Evolutionary conservation across 2,888 invertebrate species (phyloP), one percentile per base, ranked within the genome.

Genomic region (Lottia gigantea): DNA sequence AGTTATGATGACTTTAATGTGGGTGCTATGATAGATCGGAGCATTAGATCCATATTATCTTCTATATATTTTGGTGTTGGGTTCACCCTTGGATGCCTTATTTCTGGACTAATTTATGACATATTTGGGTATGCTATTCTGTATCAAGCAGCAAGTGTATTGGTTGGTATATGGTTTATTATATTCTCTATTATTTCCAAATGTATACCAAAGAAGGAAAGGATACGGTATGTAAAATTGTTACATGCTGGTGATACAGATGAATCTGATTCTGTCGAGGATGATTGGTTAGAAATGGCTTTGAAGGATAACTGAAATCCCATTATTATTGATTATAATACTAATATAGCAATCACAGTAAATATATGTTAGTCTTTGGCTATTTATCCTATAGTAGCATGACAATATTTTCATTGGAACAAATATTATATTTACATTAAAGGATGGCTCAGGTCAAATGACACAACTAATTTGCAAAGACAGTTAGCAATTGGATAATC

Each of bases 201-300:
- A 40, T 85, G 84, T 68, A 78, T 83, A 70, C 78, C 82, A 8
- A 78, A 78, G 66, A 80, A 77, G 45, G 78, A 79, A 61, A 80
- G 77, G 46, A 80, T 85, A 12, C 80, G 80, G 68, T 85, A 85
- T 71, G 76, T 80, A n/a, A 77, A 81, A 45, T 71, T 85, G 15
- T 74, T 84, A 40, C 80, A 81, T 16, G 61, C 66, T n/a, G 73
- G 75, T 15, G 76, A 77, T 16, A 74, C 75, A 40, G 71, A 75
- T 55, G 74, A 77, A 26, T 78, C 81, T n/a, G 82, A 83, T 66
- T 80, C 79, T 66, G 80, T 80, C 23, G 81, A 81, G 70, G 84
- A 85, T 78, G 85, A 85, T 72, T 85, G 85, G 85, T 71, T 85
- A 62, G 85, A 85, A 73, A 79, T 83, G 74, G 85, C 85, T 26